Evolutionary conservation across 1,140 invertebrate species (phyloP), one percentile per base, ranked within the genome.

Genomic region (Zaprionus nigranus): DNA sequence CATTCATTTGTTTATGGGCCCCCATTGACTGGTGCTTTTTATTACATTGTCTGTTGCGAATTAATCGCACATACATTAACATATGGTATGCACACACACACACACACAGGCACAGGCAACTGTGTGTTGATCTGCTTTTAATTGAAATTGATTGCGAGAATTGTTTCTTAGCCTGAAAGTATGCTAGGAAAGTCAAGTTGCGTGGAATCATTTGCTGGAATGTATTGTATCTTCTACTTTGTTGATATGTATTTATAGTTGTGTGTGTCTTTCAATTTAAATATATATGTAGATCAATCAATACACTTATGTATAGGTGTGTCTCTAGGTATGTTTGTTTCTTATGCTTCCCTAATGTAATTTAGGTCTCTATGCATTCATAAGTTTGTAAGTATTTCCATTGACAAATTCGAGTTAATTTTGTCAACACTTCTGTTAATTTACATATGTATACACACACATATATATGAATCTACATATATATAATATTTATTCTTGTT

Each of bases 121-220:
- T 56, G 15, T 51, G 17, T n/a, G 38, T n/a, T 2, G 9, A 46
- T 46, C n/a, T 46, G n/a, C n/a, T 17, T 46, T 46, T 46, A 17
- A 46, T 46, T 46, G 13, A 34, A 59, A 15, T 24, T 59, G 17
- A 43, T 59, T 22, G 9, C 4, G 3, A 51, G 20, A 51, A 51
- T 51, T 51, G 46, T 51, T 20, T n/a, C 13, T 40, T 46, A 38
- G n/a, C 54, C 63, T 20, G 56, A 66, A 66, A 66, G 64, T 66
- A 58, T 66, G 51, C 63, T 40, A 65, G 26, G 9, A 20, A 46
- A 13, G 9, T 13, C 12, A 7, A 13, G 38, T 40, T 5, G 15
- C 0, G 38, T n/a, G 12, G 1, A 12, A 9, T 2, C n/a, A 5
- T 49, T 11, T 11, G 46, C 46, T 22, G 6, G 7, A 49, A 9